Evolutionary conservation across 2,797 vertebrate genomes (phyloP).

Genomic region (Gobionotothen gibberifrons): DNA sequence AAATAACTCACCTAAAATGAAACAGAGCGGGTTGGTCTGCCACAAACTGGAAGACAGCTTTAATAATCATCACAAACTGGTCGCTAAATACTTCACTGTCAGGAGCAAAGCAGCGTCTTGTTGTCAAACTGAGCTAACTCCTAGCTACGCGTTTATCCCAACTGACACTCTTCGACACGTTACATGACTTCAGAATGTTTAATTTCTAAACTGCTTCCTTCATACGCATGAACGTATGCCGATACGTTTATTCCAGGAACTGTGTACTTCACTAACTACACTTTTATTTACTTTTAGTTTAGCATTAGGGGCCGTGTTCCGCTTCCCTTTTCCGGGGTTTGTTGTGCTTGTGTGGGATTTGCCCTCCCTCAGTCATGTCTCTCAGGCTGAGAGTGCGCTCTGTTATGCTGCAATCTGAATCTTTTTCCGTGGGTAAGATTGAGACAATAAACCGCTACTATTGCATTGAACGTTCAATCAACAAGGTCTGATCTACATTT

Average conservation of each 20-base stretch:
- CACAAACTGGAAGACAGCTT: not conserved
- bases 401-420: rapidly evolving
- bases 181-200: not conserved
- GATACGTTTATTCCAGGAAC: not conserved
- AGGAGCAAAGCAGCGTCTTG: slow-evolving; percentile 13
- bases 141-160: slow-evolving; percentile 8
- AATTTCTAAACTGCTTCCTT: not conserved
- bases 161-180: not conserved
- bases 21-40: not conserved
- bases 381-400: not conserved
- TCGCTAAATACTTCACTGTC: slow-evolving; percentile 12
- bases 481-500: rapidly evolving
- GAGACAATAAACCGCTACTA: rapidly evolving
- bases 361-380: rapidly evolving
- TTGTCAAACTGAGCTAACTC: slow-evolving; percentile 13
- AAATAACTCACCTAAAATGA: slow-evolving; percentile 48
- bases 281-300: slow-evolving; percentile 10
- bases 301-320: slow-evolving; percentile 44
- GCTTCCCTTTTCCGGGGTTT: slow-evolving; percentile 77
- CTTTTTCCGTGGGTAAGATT: rapidly evolving
- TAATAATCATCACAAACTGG: slow-evolving; percentile 35
- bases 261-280: slow-evolving; percentile 27
- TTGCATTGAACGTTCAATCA: rapidly evolving
- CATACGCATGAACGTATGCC: rapidly evolving
- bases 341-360: rapidly evolving